Conservation (phyloP, 2,113 vertebrate genomes). For the Phalacrocorax brasilianus region DNA sequence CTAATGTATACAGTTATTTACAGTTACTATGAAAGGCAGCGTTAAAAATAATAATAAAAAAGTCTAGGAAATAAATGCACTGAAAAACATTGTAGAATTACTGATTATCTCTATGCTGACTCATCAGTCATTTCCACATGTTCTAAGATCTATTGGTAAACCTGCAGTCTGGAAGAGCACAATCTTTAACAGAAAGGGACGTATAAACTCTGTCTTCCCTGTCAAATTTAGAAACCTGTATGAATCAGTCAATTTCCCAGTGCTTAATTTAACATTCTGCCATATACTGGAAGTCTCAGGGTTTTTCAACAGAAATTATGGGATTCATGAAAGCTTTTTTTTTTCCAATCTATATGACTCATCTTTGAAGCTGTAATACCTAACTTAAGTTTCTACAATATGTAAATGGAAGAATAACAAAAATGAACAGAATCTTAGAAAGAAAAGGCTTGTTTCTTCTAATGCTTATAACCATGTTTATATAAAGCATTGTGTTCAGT, state of each 20-base stretch:
- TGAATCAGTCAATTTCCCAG: background rate
- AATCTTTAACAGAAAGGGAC: background rate
- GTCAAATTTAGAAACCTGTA: background rate
- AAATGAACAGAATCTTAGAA: background rate
- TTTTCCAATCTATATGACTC: background rate
- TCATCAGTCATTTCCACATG: background rate
- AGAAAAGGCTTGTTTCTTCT: background rate
- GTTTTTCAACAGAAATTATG: background rate
- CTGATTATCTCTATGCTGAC: background rate
- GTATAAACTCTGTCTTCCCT: background rate
- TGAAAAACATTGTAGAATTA: background rate
- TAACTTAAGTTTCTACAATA: background rate
- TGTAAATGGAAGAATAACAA: background rate
- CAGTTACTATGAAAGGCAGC: background rate
- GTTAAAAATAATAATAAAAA: background rate
- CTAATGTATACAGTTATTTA: background rate
- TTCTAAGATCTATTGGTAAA: background rate
- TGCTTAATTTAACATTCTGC: background rate
- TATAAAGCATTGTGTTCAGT: constrained; percentile 6
- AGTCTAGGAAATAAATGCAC: background rate
- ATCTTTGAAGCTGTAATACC: background rate
- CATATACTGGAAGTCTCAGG: background rate
- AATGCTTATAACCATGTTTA: background rate
- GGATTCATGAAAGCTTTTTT: background rate
- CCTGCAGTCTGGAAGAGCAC: background rate